Evolutionary conservation across 2,888 invertebrate genomes (phyloP).

Genomic region (Acanthosepion pharaonis): DNA sequence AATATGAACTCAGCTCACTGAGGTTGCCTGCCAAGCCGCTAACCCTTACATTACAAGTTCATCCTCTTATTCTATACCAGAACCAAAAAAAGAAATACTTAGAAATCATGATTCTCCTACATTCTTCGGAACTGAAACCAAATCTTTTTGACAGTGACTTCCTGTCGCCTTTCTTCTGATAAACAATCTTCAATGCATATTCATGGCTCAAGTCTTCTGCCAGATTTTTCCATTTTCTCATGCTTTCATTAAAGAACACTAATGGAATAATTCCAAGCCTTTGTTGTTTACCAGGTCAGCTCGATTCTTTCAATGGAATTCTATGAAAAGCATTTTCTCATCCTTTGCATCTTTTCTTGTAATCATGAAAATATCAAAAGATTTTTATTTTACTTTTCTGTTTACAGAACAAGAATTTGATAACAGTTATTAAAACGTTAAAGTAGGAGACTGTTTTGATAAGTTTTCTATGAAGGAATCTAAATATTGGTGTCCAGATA

Average conservation of each 20-base stretch:
- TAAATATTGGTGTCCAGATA: not conserved
- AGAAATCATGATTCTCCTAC: too few relatives aligned
- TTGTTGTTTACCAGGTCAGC: constrained; percentile 8
- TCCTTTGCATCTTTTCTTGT: not conserved
- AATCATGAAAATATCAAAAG: not conserved
- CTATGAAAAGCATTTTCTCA: not conserved
- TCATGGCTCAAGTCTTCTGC: not conserved
- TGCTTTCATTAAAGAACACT: not conserved
- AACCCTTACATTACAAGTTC: too few relatives aligned
- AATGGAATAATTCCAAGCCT: not conserved
- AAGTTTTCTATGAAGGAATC: not conserved
- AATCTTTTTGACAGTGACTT: too few relatives aligned
- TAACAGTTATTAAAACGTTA: not conserved
- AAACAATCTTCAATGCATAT: not conserved
- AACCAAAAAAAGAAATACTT: too few relatives aligned
- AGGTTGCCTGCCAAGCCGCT: too few relatives aligned
- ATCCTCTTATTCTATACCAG: too few relatives aligned
- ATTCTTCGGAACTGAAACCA: too few relatives aligned
- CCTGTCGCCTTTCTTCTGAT: too few relatives aligned
- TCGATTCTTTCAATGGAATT: not conserved
- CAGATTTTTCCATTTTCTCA: not conserved
- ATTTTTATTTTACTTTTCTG: not conserved
- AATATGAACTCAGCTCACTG: too few relatives aligned
- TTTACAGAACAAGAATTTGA: not conserved
- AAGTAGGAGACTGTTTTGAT: not conserved